Evolutionary conservation across 2,888 invertebrate genomes (phyloP).

Genomic region (Macroteleia sp.): DNA sequence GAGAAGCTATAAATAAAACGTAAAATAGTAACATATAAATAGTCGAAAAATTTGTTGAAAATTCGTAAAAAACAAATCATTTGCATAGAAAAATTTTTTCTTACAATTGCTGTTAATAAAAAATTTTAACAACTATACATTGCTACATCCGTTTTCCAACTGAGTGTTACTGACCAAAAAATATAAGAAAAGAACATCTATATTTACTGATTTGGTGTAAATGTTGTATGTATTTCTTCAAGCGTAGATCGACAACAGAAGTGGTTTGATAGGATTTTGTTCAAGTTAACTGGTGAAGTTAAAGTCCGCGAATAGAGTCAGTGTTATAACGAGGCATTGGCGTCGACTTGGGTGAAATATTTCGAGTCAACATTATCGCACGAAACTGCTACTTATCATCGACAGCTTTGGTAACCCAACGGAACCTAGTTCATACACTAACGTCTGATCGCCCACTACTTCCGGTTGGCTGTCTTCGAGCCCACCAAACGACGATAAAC

Average conservation of each 20-base stretch:
- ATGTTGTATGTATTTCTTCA: conserved; percentile 33
- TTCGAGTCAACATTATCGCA: conserved; percentile 56
- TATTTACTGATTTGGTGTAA: conserved; percentile 17
- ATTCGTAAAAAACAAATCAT: too few species aligned
- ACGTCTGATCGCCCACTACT: too few species aligned
- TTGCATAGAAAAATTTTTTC: too few species aligned
- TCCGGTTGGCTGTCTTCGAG: conserved; percentile 31
- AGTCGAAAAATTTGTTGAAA: too few species aligned
- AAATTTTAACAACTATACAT: too few species aligned
- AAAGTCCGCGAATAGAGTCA: conserved; percentile 11
- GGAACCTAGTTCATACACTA: conserved; percentile 9
- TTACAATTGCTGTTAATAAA: too few species aligned
- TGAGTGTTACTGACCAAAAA: too few species aligned
- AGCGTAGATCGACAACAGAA: conserved; percentile 28
- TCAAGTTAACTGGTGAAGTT: conserved; percentile 15
- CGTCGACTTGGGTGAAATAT: conserved; percentile 39
- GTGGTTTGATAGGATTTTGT: conserved; percentile 39
- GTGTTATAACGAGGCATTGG: conserved; percentile 35
- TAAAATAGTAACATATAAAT: too few species aligned
- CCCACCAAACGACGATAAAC: conserved; percentile 49
- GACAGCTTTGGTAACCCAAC: conserved; percentile 59
- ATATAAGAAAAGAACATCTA: conserved; percentile 27
- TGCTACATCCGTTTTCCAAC: too few species aligned
- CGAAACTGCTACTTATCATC: conserved; percentile 69
- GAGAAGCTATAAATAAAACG: too few species aligned